phyloP scores from a whole-genome alignment of 2,797 vertebrate genomes.

The Leucoraja ocellata region DNA sequence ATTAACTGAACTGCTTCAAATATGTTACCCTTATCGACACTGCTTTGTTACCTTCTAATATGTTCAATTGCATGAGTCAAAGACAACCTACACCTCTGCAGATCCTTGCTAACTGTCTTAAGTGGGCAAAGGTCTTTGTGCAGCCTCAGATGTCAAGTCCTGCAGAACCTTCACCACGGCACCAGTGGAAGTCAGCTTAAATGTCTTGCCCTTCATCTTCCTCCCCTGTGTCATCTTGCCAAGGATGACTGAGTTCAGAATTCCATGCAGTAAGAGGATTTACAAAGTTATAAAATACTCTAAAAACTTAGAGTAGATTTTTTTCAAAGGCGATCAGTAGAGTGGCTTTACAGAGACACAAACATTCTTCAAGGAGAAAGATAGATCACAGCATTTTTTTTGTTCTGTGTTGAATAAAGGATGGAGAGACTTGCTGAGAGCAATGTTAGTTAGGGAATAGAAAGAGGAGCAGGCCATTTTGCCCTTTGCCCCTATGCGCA shows the following conservation, averaged over 20 bases:
- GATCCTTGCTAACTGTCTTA: too few relatives aligned
- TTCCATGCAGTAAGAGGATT: not conserved
- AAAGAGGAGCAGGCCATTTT: too few relatives aligned
- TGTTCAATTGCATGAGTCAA: too few relatives aligned
- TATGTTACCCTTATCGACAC: too few relatives aligned
- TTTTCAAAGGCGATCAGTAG: not conserved
- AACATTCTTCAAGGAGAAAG: slow-evolving; percentile 16
- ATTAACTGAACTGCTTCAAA: too few relatives aligned
- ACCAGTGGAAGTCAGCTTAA: not conserved
- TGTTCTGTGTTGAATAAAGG: not conserved
- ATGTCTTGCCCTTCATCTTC: not conserved
- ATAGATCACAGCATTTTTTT: not conserved
- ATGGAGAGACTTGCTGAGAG: not conserved
- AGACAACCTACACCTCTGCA: too few relatives aligned
- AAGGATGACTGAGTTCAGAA: not conserved
- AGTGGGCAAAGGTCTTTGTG: too few relatives aligned
- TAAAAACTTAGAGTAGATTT: not conserved
- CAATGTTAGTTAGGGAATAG: not conserved
- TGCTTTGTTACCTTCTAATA: too few relatives aligned
- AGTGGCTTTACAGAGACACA: not conserved
- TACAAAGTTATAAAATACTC: not conserved
- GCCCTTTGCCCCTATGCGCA: too few relatives aligned
- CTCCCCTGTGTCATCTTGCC: not conserved
- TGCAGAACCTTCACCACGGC: not conserved
- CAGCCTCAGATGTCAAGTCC: not conserved